Evolutionary conservation across 2,113 vertebrate species (phyloP).

Genomic region (Upupa epops): DNA sequence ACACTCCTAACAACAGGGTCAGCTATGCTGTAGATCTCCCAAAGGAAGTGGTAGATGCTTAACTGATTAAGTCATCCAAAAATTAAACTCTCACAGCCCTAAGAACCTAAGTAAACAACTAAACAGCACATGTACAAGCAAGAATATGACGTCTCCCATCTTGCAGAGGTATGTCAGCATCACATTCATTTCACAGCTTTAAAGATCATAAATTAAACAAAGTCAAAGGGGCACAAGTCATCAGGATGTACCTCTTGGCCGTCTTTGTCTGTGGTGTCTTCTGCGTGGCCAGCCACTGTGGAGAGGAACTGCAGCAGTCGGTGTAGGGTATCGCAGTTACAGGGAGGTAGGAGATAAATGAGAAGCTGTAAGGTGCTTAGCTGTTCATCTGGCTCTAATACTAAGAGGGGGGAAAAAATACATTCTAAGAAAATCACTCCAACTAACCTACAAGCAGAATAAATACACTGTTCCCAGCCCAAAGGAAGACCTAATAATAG

Average conservation of each 20-base stretch:
- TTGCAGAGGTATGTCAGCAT: background rate
- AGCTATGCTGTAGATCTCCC: background rate
- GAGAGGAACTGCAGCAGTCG: conserved; percentile 91
- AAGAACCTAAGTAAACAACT: background rate
- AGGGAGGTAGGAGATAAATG: conserved; percentile 93
- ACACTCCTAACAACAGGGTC: background rate
- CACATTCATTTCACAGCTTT: background rate
- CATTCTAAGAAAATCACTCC: conserved; percentile 52
- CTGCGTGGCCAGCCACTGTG: conserved; percentile 88
- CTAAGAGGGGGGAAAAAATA: conserved; percentile 75
- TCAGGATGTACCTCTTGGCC: conserved; percentile 80
- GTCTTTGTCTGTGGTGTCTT: conserved; percentile 80
- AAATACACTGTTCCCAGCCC: background rate
- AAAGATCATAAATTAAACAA: background rate
- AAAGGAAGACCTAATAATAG: background rate
- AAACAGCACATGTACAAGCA: background rate
- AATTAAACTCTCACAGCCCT: background rate
- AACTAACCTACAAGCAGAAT: conserved; percentile 39
- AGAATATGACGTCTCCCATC: background rate
- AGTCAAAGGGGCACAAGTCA: background rate
- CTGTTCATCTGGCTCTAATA: conserved; percentile 88
- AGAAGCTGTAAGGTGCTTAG: conserved; percentile 87
- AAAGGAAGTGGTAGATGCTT: background rate
- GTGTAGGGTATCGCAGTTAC: conserved; percentile 95
- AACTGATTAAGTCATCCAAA: background rate